Base-by-base conservation (phyloP, 2,888 invertebrate genomes). In the Apeira syringaria region DNA sequence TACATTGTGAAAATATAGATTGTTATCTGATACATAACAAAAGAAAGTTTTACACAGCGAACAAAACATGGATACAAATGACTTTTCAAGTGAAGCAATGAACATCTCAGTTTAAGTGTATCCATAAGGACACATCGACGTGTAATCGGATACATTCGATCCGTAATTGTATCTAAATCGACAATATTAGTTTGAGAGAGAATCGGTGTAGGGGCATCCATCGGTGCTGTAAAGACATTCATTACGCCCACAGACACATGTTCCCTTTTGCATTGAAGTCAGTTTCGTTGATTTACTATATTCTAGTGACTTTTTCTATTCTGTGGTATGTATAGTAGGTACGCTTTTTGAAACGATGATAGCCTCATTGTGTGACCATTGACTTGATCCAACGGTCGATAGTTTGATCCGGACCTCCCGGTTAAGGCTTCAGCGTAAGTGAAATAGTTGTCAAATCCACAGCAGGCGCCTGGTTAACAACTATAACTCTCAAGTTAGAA, bases 141-240 rank as follows among this genome's bases (percentile, higher is more conserved):
- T 59, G 73, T 77, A 80, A 81, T 74, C 67, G 66, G 73, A 78
- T 77, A 78, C 68, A 53, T 68, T 58, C 58, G 57, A 68, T 62
- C 56, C 55, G 76, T 79, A 80, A 83, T 82, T 74, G 83, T 68
- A 68, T 69, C 75, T 72, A 80, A 83, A 82, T 77, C 74, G 81
- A 71, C 62, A 59, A 61, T 79, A 82, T 82, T 81, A 78, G 74
- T 79, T 67, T 58, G 57, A 61, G 73, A 64, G 68, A 58, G 53
- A 50, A 50, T 53, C 46, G 53, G 15, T 15, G 32, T 24, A 62
- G 57, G 60, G 66, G 71, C 75, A 76, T 77, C 74, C 72, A 73
- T 81, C 74, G 74, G 65, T 64, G 53, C 59, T 64, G 60, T 55
- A 68, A 67, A 71, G 74, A 79, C 74, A 79, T 85, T 84, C 79